Percentiles rank a stretch among this genome's conserved stretches.
Evolutionary conservation across 2,888 invertebrate genomes (phyloP).

Genomic region (Serrognathus titanus): DNA sequence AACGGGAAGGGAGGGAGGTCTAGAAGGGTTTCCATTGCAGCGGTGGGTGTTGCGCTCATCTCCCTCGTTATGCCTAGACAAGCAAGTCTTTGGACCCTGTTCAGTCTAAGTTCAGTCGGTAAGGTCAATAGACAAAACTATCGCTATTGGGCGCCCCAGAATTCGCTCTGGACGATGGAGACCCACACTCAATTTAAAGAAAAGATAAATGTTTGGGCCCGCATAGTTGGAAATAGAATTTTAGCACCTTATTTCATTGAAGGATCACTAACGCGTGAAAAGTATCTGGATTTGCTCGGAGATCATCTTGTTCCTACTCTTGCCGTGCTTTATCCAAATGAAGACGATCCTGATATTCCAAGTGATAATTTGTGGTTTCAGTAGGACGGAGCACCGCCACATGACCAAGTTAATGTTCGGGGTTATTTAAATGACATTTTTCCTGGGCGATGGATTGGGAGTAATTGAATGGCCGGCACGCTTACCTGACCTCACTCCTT

Average conservation of each 20-base stretch:
- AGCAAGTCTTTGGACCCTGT: too few species aligned
- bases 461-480: conserved; percentile 19
- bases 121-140: conserved; percentile 6
- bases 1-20: too few species aligned
- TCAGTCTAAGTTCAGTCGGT: too few species aligned
- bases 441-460: conserved; percentile 18
- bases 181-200: background rate
- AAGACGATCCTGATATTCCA: too few species aligned
- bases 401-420: conserved; percentile 13
- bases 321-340: background rate
- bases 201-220: too few species aligned
- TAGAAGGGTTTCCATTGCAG: too few species aligned
- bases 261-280: background rate
- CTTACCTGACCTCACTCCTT: conserved; percentile 17
- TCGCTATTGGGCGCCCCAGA: conserved; percentile 7
- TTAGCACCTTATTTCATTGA: conserved; percentile 1
- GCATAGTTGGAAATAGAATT: conserved; percentile 3
- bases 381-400: conserved; percentile 20
- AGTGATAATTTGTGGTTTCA: conserved; percentile 13
- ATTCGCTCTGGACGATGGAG: conserved; percentile 3
- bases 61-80: too few species aligned
- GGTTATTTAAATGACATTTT: conserved; percentile 12
- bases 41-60: too few species aligned
- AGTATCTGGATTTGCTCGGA: background rate
- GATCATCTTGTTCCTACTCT: background rate